Evolutionary conservation across 2,888 invertebrate genomes (phyloP).

Genomic region (Norana najaformis): DNA sequence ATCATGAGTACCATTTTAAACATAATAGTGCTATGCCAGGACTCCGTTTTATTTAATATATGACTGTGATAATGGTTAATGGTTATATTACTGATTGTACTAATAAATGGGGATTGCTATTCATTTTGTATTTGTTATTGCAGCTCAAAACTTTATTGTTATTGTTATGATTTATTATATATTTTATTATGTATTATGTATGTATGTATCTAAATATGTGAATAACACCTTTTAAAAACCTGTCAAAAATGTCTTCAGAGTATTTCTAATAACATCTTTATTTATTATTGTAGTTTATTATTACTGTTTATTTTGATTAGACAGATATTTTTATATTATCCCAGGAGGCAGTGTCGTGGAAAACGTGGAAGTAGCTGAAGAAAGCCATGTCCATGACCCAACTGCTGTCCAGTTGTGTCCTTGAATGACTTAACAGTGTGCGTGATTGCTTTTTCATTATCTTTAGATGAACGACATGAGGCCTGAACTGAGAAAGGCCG

Average conservation of each 20-base stretch:
- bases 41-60: background rate
- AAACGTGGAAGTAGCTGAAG: background rate
- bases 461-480: slow-evolving; percentile 20
- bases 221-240: background rate
- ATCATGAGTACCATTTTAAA: too few relatives aligned
- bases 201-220: background rate
- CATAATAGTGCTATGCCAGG: too few relatives aligned
- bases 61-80: background rate
- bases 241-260: background rate
- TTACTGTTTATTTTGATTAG: background rate
- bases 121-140: background rate
- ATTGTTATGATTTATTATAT: too few relatives aligned
- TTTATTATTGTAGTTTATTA: background rate
- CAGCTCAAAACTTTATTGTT: background rate
- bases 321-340: background rate
- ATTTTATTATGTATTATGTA: background rate
- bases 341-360: background rate
- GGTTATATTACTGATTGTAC: background rate
- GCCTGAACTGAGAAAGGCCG: background rate
- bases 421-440: background rate
- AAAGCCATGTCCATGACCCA: slow-evolving; percentile 1
- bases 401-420: background rate
- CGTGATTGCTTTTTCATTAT: slow-evolving; percentile 1
- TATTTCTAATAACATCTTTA: background rate
- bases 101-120: background rate